Evolutionary conservation across 1,140 invertebrate genomes (phyloP).

Genomic region (Drosophila aff.): DNA sequence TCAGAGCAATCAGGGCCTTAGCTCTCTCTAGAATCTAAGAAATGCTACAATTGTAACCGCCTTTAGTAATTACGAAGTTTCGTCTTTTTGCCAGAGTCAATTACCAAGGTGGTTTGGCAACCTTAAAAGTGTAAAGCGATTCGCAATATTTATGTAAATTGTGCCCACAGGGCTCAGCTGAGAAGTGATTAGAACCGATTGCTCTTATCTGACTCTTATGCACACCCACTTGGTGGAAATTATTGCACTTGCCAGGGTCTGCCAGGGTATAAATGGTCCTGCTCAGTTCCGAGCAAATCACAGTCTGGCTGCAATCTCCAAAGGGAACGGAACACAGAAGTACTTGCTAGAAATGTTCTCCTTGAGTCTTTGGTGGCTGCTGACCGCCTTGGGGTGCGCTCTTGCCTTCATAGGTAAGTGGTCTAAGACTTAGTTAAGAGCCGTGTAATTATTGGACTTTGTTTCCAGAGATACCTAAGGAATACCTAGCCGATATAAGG

Average conservation of each 20-base stretch:
- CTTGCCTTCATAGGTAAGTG: conserved; percentile 32
- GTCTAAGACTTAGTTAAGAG: no score
- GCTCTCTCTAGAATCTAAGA: neutral
- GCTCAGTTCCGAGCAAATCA: conserved; percentile 5
- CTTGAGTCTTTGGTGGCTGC: conserved; percentile 14
- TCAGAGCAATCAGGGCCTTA: conserved; percentile 21
- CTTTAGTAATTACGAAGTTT: conserved; percentile 21
- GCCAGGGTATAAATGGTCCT: conserved; percentile 58
- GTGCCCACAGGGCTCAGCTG: conserved; percentile 20
- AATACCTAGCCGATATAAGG: conserved; percentile 40
- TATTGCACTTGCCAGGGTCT: conserved; percentile 4
- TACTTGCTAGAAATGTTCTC: conserved; percentile 25
- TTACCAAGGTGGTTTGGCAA: conserved; percentile 60
- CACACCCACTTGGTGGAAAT: conserved; percentile 28
- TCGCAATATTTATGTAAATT: conserved; percentile 67
- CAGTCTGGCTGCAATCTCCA: conserved; percentile 52
- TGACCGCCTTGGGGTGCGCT: conserved; percentile 21
- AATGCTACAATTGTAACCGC: conserved; percentile 10
- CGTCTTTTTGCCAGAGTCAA: conserved; percentile 15
- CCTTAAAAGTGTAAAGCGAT: conserved; percentile 30
- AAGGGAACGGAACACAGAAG: conserved; percentile 31
- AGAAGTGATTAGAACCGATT: conserved; percentile 23
- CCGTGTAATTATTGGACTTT: neutral
- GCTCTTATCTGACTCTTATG: conserved; percentile 43
- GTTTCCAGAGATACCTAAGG: conserved; percentile 32